Conservation (phyloP, 2,797 vertebrate genomes). For the Epinephelus malabaricus region DNA sequence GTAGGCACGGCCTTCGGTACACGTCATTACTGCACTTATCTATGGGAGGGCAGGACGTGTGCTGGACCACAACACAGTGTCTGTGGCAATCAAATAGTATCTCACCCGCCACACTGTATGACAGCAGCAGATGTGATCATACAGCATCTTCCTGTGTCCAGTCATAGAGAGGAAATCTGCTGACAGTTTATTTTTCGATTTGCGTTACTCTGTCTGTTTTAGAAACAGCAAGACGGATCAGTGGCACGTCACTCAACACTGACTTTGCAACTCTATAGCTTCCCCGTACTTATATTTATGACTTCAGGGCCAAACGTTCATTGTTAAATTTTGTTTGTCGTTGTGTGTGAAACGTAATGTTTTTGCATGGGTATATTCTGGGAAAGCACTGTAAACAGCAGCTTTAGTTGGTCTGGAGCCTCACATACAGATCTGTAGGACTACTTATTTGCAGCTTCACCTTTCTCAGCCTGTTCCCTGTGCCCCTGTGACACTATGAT, state of each 20-base stretch:
- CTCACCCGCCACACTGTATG: slow-evolving; percentile 41
- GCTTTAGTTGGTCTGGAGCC: neutral
- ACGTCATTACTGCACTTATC: slow-evolving; percentile 64
- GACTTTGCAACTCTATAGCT: neutral
- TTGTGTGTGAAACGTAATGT: no score
- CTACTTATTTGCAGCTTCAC: neutral
- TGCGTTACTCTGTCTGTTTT: slow-evolving; percentile 9
- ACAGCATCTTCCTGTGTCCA: slow-evolving; percentile 66
- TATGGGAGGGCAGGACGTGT: slow-evolving; percentile 35
- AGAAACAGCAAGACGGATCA: slow-evolving; percentile 22
- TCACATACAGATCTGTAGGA: neutral
- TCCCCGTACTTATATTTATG: neutral
- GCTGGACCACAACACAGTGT: slow-evolving; percentile 44
- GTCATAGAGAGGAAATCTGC: slow-evolving; percentile 69
- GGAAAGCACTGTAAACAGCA: neutral
- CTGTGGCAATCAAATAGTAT: slow-evolving; percentile 76
- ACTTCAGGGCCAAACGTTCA: neutral
- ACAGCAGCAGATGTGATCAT: slow-evolving; percentile 62
- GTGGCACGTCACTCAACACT: neutral
- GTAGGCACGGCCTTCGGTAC: slow-evolving; percentile 14
- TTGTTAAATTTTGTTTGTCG: neutral
- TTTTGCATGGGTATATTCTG: no score
- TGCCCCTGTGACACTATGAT: neutral
- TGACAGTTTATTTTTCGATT: slow-evolving; percentile 50
- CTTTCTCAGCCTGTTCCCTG: no score